Conservation (phyloP, 2,888 invertebrate species). For the Tiliacea aurago region DNA sequence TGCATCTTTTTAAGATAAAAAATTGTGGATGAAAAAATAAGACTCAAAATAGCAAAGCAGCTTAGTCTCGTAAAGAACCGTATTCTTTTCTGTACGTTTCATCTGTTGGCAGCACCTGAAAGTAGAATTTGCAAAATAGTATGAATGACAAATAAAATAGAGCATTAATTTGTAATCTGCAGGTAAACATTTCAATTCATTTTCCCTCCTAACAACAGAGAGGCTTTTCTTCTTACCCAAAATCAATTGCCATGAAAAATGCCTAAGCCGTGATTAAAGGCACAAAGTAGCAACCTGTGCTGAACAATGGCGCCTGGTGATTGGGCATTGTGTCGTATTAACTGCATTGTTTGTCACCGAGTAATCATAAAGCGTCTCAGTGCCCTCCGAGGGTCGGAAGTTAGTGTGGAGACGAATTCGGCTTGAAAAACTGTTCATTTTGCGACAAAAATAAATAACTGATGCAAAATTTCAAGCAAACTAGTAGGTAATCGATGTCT, state of each 20-base stretch:
- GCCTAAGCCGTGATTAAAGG: slow-evolving; percentile 41
- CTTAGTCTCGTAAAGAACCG: neutral
- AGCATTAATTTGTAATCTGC: neutral
- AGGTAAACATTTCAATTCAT: neutral
- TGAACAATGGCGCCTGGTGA: slow-evolving; percentile 78
- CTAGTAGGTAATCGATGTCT: neutral
- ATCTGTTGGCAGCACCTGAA: neutral
- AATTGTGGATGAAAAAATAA: neutral
- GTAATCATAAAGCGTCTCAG: slow-evolving; percentile 86
- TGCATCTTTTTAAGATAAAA: neutral
- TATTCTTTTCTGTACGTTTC: neutral
- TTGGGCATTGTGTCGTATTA: slow-evolving; percentile 89
- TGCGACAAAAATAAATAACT: neutral
- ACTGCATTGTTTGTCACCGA: slow-evolving; percentile 87
- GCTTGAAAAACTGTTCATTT: neutral
- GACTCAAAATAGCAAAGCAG: neutral
- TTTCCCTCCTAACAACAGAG: neutral
- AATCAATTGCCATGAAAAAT: slow-evolving; percentile 49
- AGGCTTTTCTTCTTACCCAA: slow-evolving; percentile 15
- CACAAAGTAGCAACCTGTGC: slow-evolving; percentile 48
- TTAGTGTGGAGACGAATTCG: slow-evolving; percentile 70
- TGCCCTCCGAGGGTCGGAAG: slow-evolving; percentile 74
- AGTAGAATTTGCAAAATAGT: neutral
- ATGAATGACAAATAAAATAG: neutral
- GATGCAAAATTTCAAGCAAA: neutral